Percentiles rank a stretch among this genome's conserved stretches.
phyloP scores from a whole-genome alignment of 2,888 invertebrate genomes.

The Limnephilus marmoratus region DNA sequence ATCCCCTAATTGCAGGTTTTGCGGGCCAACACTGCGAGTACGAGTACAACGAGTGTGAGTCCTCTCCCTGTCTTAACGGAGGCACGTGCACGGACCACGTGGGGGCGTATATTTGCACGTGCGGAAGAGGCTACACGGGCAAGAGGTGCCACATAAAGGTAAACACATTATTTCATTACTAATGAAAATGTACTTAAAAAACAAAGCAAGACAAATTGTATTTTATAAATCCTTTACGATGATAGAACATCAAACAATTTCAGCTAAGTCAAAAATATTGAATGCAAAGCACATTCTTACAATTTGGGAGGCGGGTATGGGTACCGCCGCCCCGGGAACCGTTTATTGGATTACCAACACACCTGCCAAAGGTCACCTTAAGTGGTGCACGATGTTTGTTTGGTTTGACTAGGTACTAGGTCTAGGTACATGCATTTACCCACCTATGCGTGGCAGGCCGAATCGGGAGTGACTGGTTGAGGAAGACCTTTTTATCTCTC shows the following conservation, averaged over 20 bases:
- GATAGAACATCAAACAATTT: neutral
- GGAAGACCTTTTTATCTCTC: no score
- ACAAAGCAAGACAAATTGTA: neutral
- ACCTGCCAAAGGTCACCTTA: no score
- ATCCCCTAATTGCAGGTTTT: constrained; percentile 75
- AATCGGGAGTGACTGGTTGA: no score
- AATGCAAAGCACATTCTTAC: neutral
- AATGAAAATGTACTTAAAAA: constrained; percentile 59
- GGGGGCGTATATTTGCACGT: constrained; percentile 82
- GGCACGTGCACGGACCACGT: constrained; percentile 86
- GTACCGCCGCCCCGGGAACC: no score
- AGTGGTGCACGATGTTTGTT: no score
- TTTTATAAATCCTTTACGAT: neutral
- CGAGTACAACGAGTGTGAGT: constrained; percentile 87
- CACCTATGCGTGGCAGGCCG: no score
- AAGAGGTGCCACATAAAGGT: constrained; percentile 85
- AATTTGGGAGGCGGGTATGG: no score
- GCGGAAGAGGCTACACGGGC: constrained; percentile 84
- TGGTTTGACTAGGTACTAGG: no score
- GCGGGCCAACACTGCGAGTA: constrained; percentile 85
- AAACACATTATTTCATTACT: constrained; percentile 60
- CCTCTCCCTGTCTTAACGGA: constrained; percentile 85
- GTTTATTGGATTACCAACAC: no score
- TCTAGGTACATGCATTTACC: no score
- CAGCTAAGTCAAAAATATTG: neutral